Percentiles rank a stretch among this genome's conserved stretches.
phyloP scores from a whole-genome alignment of 2,888 invertebrate species.

The Acleris literana region DNA sequence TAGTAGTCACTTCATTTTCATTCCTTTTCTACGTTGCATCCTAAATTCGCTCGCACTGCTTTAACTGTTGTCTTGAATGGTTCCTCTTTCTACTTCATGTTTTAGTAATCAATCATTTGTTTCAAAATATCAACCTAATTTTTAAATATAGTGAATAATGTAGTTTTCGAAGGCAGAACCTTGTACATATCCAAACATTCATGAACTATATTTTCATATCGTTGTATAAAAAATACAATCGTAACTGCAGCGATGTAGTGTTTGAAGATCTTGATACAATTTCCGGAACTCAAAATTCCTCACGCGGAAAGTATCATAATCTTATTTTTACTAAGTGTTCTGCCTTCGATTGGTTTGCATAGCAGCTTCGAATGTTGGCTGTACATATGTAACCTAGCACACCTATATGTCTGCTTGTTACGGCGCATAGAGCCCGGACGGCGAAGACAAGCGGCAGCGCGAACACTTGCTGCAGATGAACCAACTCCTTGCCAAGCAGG shows the following conservation, averaged over 20 bases:
- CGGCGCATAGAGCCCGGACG: constrained; percentile 86
- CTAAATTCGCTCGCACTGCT: constrained; percentile 59
- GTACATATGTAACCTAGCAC: constrained; percentile 65
- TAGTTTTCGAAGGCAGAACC: constrained; percentile 25
- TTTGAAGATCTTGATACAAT: no score
- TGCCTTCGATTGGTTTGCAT: constrained; percentile 50
- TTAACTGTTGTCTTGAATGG: constrained; percentile 62
- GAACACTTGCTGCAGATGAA: constrained; percentile 95
- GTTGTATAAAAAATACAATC: no score
- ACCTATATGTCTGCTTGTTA: constrained; percentile 66
- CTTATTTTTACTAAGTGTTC: background rate
- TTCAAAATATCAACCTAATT: background rate
- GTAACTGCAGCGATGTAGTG: no score
- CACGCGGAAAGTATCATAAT: no score
- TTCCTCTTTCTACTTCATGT: constrained; percentile 46
- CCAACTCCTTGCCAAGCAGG: constrained; percentile 96
- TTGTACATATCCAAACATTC: background rate
- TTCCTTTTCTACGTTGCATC: constrained; percentile 43
- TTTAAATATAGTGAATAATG: background rate
- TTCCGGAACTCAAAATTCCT: no score
- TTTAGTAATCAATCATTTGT: background rate
- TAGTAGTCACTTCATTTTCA: constrained; percentile 7
- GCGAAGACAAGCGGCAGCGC: constrained; percentile 93
- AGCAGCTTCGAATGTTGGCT: constrained; percentile 79
- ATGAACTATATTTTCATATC: no score